Conservation (phyloP, 2,888 invertebrate species). For the Metellina segmentata region DNA sequence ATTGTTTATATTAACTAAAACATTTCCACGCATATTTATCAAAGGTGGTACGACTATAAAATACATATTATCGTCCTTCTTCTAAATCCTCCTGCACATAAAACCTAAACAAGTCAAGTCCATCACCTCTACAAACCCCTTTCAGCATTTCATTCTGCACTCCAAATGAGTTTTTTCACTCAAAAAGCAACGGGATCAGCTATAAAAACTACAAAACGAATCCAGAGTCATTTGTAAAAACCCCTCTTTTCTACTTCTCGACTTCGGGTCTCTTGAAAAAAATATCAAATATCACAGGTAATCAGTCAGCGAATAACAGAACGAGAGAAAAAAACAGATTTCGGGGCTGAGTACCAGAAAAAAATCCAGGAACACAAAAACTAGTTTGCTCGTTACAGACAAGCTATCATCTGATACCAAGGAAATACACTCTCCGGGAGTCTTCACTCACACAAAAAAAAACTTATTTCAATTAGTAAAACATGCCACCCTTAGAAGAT, state of each 20-base stretch:
- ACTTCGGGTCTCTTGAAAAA: neutral
- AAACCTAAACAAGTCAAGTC: too few species aligned
- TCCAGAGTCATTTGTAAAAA: neutral
- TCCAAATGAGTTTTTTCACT: neutral
- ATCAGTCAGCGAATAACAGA: neutral
- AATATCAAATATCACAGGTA: constrained; percentile 2
- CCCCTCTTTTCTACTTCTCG: neutral
- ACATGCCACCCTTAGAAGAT: constrained; percentile 70
- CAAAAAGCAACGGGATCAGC: neutral
- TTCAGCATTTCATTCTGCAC: neutral
- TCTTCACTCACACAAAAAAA: constrained; percentile 12
- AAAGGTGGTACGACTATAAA: too few species aligned
- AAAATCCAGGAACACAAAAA: neutral
- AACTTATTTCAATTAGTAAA: constrained; percentile 71
- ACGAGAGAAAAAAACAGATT: neutral
- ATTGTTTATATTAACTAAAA: too few species aligned
- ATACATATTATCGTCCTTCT: too few species aligned
- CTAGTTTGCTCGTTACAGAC: neutral
- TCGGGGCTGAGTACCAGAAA: neutral
- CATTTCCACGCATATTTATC: too few species aligned
- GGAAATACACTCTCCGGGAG: too few species aligned
- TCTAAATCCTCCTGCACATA: too few species aligned
- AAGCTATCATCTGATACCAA: neutral
- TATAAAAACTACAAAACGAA: neutral
- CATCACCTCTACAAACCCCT: too few species aligned